Base-by-base conservation (phyloP, 1,140 invertebrate species). In the Diachasmimorpha longicaudata region DNA sequence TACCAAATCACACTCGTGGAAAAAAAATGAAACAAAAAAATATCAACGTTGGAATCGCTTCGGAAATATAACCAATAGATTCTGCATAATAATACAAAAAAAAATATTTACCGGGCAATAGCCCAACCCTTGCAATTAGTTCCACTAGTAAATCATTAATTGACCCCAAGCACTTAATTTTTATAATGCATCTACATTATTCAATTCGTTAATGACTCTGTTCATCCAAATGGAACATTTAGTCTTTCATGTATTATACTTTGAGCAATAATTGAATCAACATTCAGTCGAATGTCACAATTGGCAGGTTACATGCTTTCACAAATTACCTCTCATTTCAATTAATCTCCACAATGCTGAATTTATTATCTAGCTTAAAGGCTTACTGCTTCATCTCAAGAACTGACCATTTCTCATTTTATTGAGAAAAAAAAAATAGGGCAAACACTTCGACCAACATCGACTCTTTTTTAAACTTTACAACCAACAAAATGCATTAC, bases 331-430 rank as follows among this genome's bases (percentile, higher is more conserved):
- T 55, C 37, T 66, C 39, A 63, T 66, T 23, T 68, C 70, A 68
- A 77, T 77, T 52, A 76, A 70, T 70, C 44, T 39, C 70, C 66
- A 77, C 14, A 72, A 36, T n/a, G 70, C 31, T 66, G 44, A 44
- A 25, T 71, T 52, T 63, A 74, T 31, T 16, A 44, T 68, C 81
- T 85, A 85, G 82, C 83, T 84, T 86, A 31, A 84, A 70, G 74
- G 78, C 82, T 79, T 83, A 86, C 81, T 79, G 81, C 79, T 31
- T 79, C 77, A 82, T 11, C 1, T 63, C 58, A 55, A 52, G 31
- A 23, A 55, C 19, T 55, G 48, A 9, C n/a, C 6, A 55, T 55
- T 55, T 16, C 6, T 16, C 14, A 55, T 21, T 55, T 55, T 55
- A 55, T 55, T 14, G 31, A 31, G 31, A 31, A 31, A 31, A 42